Evolutionary conservation across 35 echinoderm and acorn worm species (phyloP), one percentile per base, ranked within the genome.

Genomic region (Ophiothrix spiculata): DNA sequence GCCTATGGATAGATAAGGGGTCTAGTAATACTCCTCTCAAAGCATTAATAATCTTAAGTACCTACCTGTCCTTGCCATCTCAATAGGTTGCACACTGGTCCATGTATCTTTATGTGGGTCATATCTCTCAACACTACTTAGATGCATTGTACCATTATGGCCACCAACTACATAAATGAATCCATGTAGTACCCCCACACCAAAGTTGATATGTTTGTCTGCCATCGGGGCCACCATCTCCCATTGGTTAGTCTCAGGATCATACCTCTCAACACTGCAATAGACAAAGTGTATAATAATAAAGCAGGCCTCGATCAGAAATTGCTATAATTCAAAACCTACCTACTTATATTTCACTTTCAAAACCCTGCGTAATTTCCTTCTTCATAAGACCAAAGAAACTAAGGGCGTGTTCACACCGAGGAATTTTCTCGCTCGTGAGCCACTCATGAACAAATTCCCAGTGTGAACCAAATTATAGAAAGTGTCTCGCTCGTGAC

Each of bases 141-240:
- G 78, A 77, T 99, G 89, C 79, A 81, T 78, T 15, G 83, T 87
- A 36, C 96, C 96, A 80, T 99, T 90, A 82, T 99, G 96, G 3
- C 96, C 96, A 32, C 96, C 96, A 0, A 99, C 96, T 19, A 99
- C 92, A 63, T 99, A 99, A 74, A 99, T 94, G 74, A 91, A 99
- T 23, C 90, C 87, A 69, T 99, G 92, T 10, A 94, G 31, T 0
- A 94, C 92, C 4, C 84, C 92, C 0, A 90, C 89, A 12, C 96
- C 92, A 99, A 99, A 99, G 86, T 94, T 94, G 84, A 99, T 99
- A 10, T 92, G 79, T 35, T 89, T 86, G 79, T 99, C 92, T 0
- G 91, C 80, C 92, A 99, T 91, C 8, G 96, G 92, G 21, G 96
- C 76, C 11, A 94, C 92, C 83, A 90, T 89, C 39, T 94, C 83